phyloP scores from a whole-genome alignment of 1,140 invertebrate genomes.

The Drosophila seguyi region DNA sequence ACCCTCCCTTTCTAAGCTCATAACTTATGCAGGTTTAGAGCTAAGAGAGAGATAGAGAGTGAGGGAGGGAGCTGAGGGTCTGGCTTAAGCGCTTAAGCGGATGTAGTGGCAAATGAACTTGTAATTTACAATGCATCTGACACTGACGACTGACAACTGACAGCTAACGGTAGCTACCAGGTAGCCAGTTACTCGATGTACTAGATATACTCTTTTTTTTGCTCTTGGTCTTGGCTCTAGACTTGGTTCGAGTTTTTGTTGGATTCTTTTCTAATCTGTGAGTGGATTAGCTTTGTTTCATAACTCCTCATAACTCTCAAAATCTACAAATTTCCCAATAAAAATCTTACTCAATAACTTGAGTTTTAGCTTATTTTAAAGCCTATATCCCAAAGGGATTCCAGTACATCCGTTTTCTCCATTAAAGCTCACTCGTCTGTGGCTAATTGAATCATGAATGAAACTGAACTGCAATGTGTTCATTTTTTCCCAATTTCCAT shows the following conservation, averaged over 20 bases:
- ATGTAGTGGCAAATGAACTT: constrained; percentile 80
- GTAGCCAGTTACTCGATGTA: constrained; percentile 6
- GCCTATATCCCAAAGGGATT: constrained; percentile 22
- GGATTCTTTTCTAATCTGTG: constrained; percentile 14
- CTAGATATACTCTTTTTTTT: constrained; percentile 1
- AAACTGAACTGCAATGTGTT: constrained; percentile 67
- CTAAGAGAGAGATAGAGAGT: neutral
- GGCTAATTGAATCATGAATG: constrained; percentile 75
- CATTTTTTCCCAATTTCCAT: constrained; percentile 30
- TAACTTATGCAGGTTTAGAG: constrained; percentile 62
- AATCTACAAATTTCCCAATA: neutral
- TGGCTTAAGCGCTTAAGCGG: constrained; percentile 56
- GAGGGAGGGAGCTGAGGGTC: neutral
- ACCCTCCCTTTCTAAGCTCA: constrained; percentile 22
- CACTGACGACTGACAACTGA: constrained; percentile 79
- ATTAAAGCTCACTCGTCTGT: constrained; percentile 63
- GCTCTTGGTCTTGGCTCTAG: neutral
- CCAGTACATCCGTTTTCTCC: constrained; percentile 10
- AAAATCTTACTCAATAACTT: neutral
- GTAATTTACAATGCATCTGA: constrained; percentile 78
- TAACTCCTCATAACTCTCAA: neutral
- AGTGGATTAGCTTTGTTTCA: neutral
- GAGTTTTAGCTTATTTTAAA: neutral
- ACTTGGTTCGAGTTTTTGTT: constrained; percentile 1
- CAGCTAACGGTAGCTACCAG: constrained; percentile 31